Evolutionary conservation across 2,797 vertebrate species (phyloP).

Genomic region (Thalassophryne amazonica): DNA sequence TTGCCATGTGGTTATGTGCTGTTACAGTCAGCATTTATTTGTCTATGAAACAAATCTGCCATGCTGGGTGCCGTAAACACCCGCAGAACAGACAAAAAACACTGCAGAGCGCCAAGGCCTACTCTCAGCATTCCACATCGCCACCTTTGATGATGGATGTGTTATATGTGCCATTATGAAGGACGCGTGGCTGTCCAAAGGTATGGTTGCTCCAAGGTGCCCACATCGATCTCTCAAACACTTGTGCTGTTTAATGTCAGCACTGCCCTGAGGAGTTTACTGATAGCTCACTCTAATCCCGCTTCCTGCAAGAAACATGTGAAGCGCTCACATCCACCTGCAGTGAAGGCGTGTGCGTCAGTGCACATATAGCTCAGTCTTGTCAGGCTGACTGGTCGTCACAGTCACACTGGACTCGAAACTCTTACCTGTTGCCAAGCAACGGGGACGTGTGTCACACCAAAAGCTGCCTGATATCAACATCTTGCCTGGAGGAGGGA

Average conservation of each 20-base stretch:
- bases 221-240: constrained; percentile 70
- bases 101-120: constrained; percentile 44
- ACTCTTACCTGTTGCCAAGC: constrained; percentile 72
- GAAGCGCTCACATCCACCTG: constrained; percentile 24
- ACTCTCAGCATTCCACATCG: constrained; percentile 10
- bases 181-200: constrained; percentile 53
- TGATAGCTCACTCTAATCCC: constrained; percentile 61
- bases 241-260: constrained; percentile 75
- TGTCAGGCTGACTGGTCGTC: constrained; percentile 53
- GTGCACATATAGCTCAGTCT: neutral
- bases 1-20: constrained; percentile 40
- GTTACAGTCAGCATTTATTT: constrained; percentile 52
- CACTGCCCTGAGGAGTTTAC: constrained; percentile 61
- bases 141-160: constrained; percentile 59
- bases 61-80: constrained; percentile 7
- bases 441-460: constrained; percentile 63
- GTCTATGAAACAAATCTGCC: constrained; percentile 42
- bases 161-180: constrained; percentile 48
- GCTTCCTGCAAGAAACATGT: constrained; percentile 43
- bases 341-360: neutral
- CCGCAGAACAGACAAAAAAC: constrained; percentile 17
- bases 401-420: constrained; percentile 64
- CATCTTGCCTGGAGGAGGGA: constrained; percentile 34
- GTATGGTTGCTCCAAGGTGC: constrained; percentile 53
- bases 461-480: constrained; percentile 47